phyloP scores from a whole-genome alignment of 1,140 invertebrate genomes.

The Nautilus pompilius region DNA sequence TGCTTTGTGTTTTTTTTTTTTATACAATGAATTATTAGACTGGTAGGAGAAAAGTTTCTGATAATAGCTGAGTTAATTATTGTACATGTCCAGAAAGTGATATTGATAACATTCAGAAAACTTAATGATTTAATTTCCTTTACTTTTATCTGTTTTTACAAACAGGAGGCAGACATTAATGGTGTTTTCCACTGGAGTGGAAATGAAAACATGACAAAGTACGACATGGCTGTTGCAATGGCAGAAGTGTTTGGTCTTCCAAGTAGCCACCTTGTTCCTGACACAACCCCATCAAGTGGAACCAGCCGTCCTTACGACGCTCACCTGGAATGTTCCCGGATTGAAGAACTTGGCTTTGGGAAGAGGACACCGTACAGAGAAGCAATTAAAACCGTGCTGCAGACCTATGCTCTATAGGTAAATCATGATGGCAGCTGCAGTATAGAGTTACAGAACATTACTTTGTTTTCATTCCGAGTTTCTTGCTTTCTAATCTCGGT shows the following conservation, averaged over 20 bases:
- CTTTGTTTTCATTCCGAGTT: too few relatives aligned
- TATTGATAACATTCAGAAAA: too few relatives aligned
- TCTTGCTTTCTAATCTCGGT: too few relatives aligned
- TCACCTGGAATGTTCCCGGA: constrained; percentile 51
- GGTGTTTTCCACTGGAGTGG: constrained; percentile 62
- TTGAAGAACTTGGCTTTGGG: constrained; percentile 51
- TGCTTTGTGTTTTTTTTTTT: too few relatives aligned
- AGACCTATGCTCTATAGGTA: constrained; percentile 22
- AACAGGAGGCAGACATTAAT: constrained; percentile 34
- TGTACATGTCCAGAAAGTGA: too few relatives aligned
- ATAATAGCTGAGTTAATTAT: too few relatives aligned
- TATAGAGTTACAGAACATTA: too few relatives aligned
- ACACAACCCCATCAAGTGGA: constrained; percentile 38
- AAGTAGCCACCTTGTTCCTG: constrained; percentile 45
- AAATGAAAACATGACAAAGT: constrained; percentile 61
- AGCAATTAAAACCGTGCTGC: constrained; percentile 49
- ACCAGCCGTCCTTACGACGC: constrained; percentile 57
- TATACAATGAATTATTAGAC: too few relatives aligned
- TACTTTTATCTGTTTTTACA: constrained; percentile 2
- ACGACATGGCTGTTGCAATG: constrained; percentile 60
- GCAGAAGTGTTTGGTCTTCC: constrained; percentile 54
- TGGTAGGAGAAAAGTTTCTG: too few relatives aligned
- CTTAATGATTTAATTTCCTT: too few relatives aligned
- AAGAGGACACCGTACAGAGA: constrained; percentile 55
- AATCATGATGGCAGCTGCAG: too few relatives aligned